Evolutionary conservation across 1,140 invertebrate genomes (phyloP), one percentile per base, ranked within the genome.

Genomic region (Venturia canescens): DNA sequence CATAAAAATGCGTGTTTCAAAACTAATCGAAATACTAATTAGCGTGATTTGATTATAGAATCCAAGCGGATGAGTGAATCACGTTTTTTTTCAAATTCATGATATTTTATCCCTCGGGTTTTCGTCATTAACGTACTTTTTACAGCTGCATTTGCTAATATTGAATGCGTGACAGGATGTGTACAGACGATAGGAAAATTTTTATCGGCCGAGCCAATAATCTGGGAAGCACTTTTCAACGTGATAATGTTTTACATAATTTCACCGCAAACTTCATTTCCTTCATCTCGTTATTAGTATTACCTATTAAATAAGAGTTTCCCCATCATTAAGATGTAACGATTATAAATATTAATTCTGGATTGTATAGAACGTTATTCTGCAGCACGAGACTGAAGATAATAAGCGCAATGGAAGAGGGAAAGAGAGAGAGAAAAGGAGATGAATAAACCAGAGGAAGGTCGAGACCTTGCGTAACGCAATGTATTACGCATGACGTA

Each of bases 391-490:
- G 60, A 53, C 13, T 15, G 15, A n/a, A 53, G 50, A 53, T 53
- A 16, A 53, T 21, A 60, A 71, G 71, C 74, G 57, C 70, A 82
- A 79, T 82, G 60, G 48, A 50, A 60, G 9, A 60, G 9, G 23
- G 3, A 60, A n/a, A 60, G 57, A 63, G 60, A 63, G 23, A 63
- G 60, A 63, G 60, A 63, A 23, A 53, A 57, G 48, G 80, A 69
- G 44, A 31, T 18, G 11, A 3, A 77, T 78, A 70, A 78, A 38
- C 50, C 69, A 23, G 74, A 69, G 72, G 60, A 80, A 83, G 82
- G 78, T 80, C 82, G 67, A 77, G 78, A 80, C 78, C 82, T 83
- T 83, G 82, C 78, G 74, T 83, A 83, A 83, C 66, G 50, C 72
- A 80, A 82, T 60, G 60, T 63, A 74, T 34, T 80, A 48, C 34